phyloP scores from a whole-genome alignment of 2,797 vertebrate genomes.

The Darevskia mixta region DNA sequence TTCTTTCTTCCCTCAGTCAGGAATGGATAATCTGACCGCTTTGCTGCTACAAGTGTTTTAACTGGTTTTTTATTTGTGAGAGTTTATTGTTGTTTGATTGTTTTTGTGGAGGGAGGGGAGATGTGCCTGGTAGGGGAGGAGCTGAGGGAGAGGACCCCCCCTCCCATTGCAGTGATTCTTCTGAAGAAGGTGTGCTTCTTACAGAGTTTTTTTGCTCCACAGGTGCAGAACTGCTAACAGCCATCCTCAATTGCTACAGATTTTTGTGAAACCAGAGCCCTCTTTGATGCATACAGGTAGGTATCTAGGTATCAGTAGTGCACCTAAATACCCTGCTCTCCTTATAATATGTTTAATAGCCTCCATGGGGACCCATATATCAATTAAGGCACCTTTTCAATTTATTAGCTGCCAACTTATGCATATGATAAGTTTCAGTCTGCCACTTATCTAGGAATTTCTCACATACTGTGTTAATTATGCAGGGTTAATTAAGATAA shows the following conservation, averaged over 20 bases:
- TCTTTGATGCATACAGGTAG: background rate
- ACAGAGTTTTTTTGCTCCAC: background rate
- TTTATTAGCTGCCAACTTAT: slow-evolving; percentile 46
- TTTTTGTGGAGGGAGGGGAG: no score
- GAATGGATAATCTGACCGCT: no score
- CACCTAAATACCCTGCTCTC: background rate
- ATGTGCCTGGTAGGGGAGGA: no score
- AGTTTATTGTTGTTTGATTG: no score
- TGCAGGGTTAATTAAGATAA: slow-evolving; percentile 44
- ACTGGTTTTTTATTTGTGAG: no score
- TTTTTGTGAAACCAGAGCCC: background rate
- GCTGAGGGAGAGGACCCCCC: no score
- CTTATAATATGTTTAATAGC: slow-evolving; percentile 7
- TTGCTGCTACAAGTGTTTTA: no score
- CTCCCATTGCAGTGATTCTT: no score
- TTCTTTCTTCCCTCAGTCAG: no score
- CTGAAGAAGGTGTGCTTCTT: background rate
- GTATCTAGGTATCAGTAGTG: background rate
- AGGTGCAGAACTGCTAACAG: background rate
- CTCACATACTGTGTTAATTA: slow-evolving; percentile 46
- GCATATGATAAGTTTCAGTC: slow-evolving; percentile 44
- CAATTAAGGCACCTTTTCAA: slow-evolving; percentile 41
- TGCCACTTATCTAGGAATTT: slow-evolving; percentile 39
- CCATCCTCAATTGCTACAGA: background rate
- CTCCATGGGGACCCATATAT: slow-evolving; percentile 16